Conservation (phyloP, 2,888 invertebrate genomes). For the Ichneumon xanthorius region DNA sequence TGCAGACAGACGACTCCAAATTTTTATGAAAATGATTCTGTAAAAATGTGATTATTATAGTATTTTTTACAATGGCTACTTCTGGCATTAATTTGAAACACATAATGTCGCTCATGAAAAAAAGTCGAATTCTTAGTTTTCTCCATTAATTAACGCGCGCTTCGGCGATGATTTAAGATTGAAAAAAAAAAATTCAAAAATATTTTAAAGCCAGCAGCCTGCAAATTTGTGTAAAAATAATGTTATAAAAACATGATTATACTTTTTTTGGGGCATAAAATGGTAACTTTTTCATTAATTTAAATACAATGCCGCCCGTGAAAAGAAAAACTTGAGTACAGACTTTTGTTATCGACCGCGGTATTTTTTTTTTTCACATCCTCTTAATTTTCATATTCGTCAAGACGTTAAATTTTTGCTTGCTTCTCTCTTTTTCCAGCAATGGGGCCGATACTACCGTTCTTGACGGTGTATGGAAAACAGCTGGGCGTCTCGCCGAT, state of each 20-base stretch:
- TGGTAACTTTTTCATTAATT: neutral
- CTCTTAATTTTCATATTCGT: neutral
- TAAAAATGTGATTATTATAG: neutral
- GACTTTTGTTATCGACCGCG: too few relatives aligned
- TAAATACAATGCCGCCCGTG: too few relatives aligned
- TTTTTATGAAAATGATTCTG: neutral
- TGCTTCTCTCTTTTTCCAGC: constrained; percentile 86
- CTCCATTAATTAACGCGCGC: neutral
- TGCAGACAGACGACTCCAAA: neutral
- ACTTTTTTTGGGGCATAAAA: too few relatives aligned
- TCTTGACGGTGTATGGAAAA: constrained; percentile 91
- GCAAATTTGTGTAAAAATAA: neutral
- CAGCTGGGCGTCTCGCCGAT: constrained; percentile 91
- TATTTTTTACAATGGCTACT: neutral
- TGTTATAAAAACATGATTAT: neutral
- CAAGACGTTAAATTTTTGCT: too few relatives aligned
- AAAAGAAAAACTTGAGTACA: too few relatives aligned
- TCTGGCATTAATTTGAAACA: too few relatives aligned
- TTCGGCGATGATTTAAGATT: neutral
- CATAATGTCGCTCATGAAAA: too few relatives aligned
- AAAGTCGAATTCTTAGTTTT: neutral
- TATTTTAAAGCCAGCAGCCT: neutral
- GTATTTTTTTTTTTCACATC: neutral
- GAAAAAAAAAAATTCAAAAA: neutral
- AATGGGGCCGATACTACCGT: constrained; percentile 92